Percentiles rank a stretch among this genome's conserved stretches.
Evolutionary conservation across 23 tunicate genomes (phyloP).

Genomic region (Trididemnum clinides): DNA sequence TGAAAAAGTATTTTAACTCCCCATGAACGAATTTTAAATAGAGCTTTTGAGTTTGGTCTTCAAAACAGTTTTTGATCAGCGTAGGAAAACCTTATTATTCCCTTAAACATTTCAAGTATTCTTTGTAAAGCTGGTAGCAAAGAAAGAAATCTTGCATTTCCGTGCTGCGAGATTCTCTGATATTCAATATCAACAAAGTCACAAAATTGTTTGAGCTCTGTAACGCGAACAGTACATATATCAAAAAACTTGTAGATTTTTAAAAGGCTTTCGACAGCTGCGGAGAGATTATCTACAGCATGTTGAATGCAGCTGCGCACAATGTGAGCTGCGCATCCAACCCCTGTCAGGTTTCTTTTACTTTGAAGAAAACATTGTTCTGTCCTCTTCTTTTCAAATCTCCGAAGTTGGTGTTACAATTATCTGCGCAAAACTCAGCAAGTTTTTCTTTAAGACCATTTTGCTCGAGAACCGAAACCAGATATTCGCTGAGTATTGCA

Average conservation of each 20-base stretch:
- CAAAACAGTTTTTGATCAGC: constrained; percentile 43
- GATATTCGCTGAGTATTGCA: no score
- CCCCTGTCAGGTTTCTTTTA: constrained; percentile 41
- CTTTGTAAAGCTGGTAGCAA: constrained; percentile 58
- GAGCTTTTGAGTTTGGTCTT: constrained; percentile 43
- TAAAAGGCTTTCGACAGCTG: constrained; percentile 26
- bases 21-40: constrained; percentile 44
- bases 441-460: constrained; percentile 60
- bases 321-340: constrained; percentile 67
- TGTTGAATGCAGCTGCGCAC: constrained; percentile 60
- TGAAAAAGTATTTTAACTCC: constrained; percentile 32
- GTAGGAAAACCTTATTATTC: constrained; percentile 49
- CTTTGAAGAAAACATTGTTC: constrained; percentile 67
- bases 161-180: constrained; percentile 28
- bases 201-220: constrained; percentile 40
- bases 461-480: constrained; percentile 53
- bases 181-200: constrained; percentile 40
- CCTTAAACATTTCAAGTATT: constrained; percentile 55
- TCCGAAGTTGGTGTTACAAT: constrained; percentile 67
- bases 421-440: constrained; percentile 68
- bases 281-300: constrained; percentile 56
- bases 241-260: constrained; percentile 49
- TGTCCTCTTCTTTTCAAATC: constrained; percentile 69
- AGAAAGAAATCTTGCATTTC: constrained; percentile 47
- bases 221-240: constrained; percentile 29